These are phyloP conservation scores for Anarsia innoxiella DNA, from an alignment of 2,888 invertebrate species.

Conservation along the genomic window DNA sequence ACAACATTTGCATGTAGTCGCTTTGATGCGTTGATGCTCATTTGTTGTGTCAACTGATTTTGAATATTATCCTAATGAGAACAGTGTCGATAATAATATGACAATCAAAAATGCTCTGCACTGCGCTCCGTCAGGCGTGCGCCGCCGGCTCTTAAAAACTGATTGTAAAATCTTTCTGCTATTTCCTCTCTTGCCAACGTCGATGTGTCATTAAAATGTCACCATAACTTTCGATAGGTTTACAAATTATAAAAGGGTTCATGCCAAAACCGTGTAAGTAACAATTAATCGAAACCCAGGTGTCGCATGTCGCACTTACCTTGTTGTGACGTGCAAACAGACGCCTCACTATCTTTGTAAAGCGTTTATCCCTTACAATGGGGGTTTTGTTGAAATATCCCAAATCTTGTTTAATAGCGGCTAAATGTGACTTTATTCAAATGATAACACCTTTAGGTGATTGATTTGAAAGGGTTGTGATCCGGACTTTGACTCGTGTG, in stretches of 20 bases:
- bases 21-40: no score
- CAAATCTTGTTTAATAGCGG: constrained; percentile 47
- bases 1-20: no score
- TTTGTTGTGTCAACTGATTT: no score
- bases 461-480: constrained; percentile 33
- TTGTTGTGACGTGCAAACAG: constrained; percentile 42
- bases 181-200: no score
- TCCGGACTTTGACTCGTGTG: constrained; percentile 25
- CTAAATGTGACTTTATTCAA: constrained; percentile 41
- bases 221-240: no score
- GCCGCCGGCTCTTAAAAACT: no score
- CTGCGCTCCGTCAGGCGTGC: no score
- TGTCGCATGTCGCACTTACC: constrained; percentile 32
- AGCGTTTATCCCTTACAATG: constrained; percentile 33
- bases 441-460: constrained; percentile 41
- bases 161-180: no score
- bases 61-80: no score
- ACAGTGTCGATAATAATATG: no score
- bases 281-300: constrained; percentile 33
- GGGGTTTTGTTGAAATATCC: constrained; percentile 41
- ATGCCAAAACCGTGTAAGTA: constrained; percentile 26
- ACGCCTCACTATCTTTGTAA: constrained; percentile 33
- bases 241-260: constrained; percentile 7
- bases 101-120: no score
- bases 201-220: no score